Conservation (phyloP, 2,113 vertebrate species). For the Muntiacus muntjak region DNA sequence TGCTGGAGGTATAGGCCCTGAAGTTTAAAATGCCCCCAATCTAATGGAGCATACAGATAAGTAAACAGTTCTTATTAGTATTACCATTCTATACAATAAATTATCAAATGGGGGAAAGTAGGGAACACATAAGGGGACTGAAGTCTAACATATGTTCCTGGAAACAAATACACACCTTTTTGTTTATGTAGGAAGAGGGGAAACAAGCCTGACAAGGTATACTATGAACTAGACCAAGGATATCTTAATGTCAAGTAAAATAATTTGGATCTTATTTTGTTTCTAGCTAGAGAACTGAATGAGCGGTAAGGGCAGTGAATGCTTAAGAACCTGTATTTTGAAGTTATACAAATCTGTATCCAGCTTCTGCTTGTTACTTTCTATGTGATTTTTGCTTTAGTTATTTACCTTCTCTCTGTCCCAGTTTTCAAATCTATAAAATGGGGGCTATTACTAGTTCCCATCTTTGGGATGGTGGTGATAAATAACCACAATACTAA, state of each 20-base stretch:
- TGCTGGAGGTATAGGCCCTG: background rate
- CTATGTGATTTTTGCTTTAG: background rate
- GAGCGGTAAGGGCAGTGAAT: background rate
- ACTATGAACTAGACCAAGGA: background rate
- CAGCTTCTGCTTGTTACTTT: background rate
- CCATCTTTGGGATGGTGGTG: background rate
- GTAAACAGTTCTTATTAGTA: background rate
- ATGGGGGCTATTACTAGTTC: background rate
- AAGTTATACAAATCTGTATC: background rate
- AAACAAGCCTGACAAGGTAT: background rate
- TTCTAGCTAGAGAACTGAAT: background rate
- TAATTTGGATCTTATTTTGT: background rate
- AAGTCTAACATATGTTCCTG: background rate
- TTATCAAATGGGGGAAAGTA: background rate
- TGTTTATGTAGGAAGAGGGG: background rate
- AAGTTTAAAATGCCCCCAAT: background rate
- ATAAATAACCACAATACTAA: background rate
- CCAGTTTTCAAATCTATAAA: background rate
- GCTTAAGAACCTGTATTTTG: background rate
- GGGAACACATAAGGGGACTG: background rate
- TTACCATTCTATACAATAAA: background rate
- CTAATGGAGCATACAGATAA: background rate
- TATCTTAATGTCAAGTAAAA: background rate
- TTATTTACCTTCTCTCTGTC: background rate
- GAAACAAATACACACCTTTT: background rate